Evolutionary conservation across 2,113 vertebrate species (phyloP), one percentile per base, ranked within the genome.

Genomic region (Apus apus): DNA sequence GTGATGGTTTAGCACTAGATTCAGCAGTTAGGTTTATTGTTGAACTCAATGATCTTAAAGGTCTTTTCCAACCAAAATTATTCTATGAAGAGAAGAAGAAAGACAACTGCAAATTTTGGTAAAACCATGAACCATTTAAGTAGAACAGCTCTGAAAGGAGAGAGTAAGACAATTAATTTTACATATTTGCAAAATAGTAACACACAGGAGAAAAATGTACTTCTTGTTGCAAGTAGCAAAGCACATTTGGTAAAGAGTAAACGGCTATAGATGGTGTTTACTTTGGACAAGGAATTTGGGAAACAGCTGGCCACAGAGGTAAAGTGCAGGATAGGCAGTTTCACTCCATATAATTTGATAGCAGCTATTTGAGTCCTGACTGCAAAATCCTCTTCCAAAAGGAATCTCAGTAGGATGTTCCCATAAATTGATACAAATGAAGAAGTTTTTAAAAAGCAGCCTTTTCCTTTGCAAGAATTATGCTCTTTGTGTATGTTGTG

Each of bases 211-310:
- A 34, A 58, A 83, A 87, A 40, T 6, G 12, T n/a, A 3, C 58
- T 78, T 45, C 20, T 58, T 86, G 56, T 40, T 58, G 22, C 26
- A 94, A 86, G 88, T 78, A 95, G 53, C 68, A 91, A 95, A 70
- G 46, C 57, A 82, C 26, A 45, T 60, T 73, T 43, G 29, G 15
- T 53, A 70, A 27, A 75, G 53, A 38, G 3, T 54, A 85, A 72
- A 60, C 21, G 45, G 14, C 3, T 77, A 20, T 25, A 65, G 57
- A 90, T 95, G 64, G 60, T 74, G 15, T 89, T 82, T 65, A 43
- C 32, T 27, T 84, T 78, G 14, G 14, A 32, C 38, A 53, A 71
- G 64, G 68, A 89, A 32, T 65, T 82, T 22, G 40, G 77, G 93
- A 88, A 81, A 64, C 40, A 72, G 90, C 88, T 89, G 74, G 86